Evolutionary conservation across 2,888 invertebrate genomes (phyloP), one percentile per base, ranked within the genome.

Genomic region (Bombyx huttoni): DNA sequence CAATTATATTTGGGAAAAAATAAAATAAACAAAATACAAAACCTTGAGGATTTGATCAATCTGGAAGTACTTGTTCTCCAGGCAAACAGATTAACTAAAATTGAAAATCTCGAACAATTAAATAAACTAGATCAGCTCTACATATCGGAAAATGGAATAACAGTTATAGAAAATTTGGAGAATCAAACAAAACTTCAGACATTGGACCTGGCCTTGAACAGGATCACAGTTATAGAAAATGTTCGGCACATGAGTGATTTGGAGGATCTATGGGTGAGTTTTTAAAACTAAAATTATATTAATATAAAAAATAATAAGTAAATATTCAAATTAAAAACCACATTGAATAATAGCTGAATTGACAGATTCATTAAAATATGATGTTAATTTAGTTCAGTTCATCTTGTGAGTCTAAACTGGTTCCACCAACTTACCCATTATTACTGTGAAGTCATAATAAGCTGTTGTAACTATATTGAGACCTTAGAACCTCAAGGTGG

Each of bases 1-100:
- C 93, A 94, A 63, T 86, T 98, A 10, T 99, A 93, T 81, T 82
- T 98, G 52, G 99, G 97, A 12, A 99, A 97, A 81, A 99, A 99
- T 81, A 99, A 98, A 89, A 96, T 99, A 57, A 85, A 91, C 0
- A 94, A 94, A 78, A 93, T 99, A 49, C 91, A 96, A 66, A 96
- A 97, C 70, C 77, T 99, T 12, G 92, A 94, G 10, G 86, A 89
- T 1, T 80, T 98, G 35, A 84, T 83, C 0, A 91, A 94, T 55
- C 89, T 99, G 46, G 92, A 93, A 58, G 91, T 96, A 56, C 81
- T 99, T 12, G 97, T 97, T 60, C 73, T 98, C 48, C 98, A 98
- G 89, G 95, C 94, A 64, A 99, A 99, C 82, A 91, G 98, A 7
- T 87, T 99, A 48, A 89, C 91, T 0, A 94, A 94, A 75, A 94